phyloP scores from a whole-genome alignment of 2,797 vertebrate genomes.

The Scleropages formosus region DNA sequence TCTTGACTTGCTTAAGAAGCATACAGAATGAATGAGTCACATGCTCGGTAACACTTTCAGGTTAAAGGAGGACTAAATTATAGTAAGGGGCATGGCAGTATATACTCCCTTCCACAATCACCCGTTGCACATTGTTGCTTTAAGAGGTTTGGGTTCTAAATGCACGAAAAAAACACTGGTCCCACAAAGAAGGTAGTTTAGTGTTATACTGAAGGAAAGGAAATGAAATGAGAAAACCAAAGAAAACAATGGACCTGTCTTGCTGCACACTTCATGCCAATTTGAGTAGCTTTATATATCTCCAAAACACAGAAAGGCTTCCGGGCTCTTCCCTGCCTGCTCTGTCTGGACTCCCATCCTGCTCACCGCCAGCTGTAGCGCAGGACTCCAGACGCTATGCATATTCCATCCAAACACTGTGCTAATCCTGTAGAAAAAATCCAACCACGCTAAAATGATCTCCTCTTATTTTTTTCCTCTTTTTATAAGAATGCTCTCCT shows the following conservation, averaged over 20 bases:
- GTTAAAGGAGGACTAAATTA: slow-evolving; percentile 23
- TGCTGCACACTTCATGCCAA: slow-evolving; percentile 38
- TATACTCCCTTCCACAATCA: slow-evolving; percentile 56
- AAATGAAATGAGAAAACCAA: slow-evolving; percentile 33
- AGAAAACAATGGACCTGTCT: slow-evolving; percentile 27
- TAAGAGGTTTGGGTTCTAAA: slow-evolving; percentile 19
- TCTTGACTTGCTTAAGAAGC: slow-evolving; percentile 40
- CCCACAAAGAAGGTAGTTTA: slow-evolving; percentile 43
- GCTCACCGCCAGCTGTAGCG: slow-evolving; percentile 40
- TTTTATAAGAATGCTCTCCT: slow-evolving; percentile 33
- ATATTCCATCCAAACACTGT: slow-evolving; percentile 45
- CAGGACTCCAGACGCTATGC: slow-evolving; percentile 29
- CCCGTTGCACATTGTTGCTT: slow-evolving; percentile 40
- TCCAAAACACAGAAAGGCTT: background rate
- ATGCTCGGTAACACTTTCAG: slow-evolving; percentile 34
- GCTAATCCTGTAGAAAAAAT: slow-evolving; percentile 55
- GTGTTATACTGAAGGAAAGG: slow-evolving; percentile 39
- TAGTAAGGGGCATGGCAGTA: background rate
- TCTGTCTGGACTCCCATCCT: slow-evolving; percentile 27
- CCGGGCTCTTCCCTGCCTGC: slow-evolving; percentile 28
- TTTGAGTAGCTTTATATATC: background rate
- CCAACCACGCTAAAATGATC: slow-evolving; percentile 38
- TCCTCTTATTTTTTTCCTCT: slow-evolving; percentile 39
- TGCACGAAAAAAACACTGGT: slow-evolving; percentile 50
- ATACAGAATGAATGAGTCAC: slow-evolving; percentile 21